These are phyloP conservation scores for Sinotaia quadrata DNA, from an alignment of 2,888 invertebrate species.

Conservation along the genomic window DNA sequence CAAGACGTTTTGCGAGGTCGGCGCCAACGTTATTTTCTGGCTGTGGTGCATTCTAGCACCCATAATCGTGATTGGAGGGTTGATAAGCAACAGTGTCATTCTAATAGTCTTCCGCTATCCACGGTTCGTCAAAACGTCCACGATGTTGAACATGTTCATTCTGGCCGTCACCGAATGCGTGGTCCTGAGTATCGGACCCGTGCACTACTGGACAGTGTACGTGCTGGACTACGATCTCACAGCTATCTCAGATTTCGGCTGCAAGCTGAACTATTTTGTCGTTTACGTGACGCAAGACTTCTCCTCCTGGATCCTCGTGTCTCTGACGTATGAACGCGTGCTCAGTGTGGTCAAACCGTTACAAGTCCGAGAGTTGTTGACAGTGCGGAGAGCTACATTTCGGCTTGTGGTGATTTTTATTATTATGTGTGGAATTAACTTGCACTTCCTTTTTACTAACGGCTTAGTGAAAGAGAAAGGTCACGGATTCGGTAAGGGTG, in stretches of 20 bases:
- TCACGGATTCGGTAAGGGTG: background rate
- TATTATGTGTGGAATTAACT: background rate
- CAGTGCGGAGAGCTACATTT: background rate
- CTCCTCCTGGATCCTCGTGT: constrained; percentile 23
- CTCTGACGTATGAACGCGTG: constrained; percentile 10
- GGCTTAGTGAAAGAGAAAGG: background rate
- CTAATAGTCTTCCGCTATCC: constrained; percentile 10
- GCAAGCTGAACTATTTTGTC: constrained; percentile 19
- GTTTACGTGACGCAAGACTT: constrained; percentile 17
- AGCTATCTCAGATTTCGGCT: constrained; percentile 5
- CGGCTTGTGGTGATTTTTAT: constrained; percentile 7
- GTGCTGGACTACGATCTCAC: constrained; percentile 10
- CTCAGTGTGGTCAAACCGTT: constrained; percentile 12
- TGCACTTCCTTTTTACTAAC: constrained; percentile 18
- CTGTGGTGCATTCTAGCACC: constrained; percentile 17
- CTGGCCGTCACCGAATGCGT: constrained; percentile 19
- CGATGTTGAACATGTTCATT: constrained; percentile 17
- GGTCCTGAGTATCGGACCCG: constrained; percentile 8
- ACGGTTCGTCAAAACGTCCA: constrained; percentile 17
- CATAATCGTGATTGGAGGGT: constrained; percentile 10
- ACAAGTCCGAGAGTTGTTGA: constrained; percentile 11
- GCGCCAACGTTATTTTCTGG: background rate
- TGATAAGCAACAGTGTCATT: constrained; percentile 12
- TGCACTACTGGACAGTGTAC: constrained; percentile 8
- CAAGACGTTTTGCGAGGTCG: background rate